These are phyloP conservation scores for Notolabrus celidotus DNA, from an alignment of 2,797 vertebrate genomes.

Conservation along the genomic window DNA sequence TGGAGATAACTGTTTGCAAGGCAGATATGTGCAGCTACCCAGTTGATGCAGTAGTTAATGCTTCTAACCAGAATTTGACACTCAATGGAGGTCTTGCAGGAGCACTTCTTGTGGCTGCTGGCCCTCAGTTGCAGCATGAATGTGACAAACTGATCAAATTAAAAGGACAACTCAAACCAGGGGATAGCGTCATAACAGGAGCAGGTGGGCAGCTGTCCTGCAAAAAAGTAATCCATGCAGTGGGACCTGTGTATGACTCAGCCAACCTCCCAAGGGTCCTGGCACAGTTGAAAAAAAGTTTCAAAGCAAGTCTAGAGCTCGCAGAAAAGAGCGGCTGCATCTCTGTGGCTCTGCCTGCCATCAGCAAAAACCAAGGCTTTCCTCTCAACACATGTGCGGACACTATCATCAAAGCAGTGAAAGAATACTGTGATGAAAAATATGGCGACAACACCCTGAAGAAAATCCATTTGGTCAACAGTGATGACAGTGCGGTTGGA, in stretches of 20 bases:
- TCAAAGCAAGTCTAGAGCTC: conserved; percentile 80
- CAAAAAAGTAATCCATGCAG: conserved; percentile 86
- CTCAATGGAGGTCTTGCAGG: conserved; percentile 78
- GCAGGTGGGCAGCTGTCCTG: conserved; percentile 86
- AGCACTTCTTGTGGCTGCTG: conserved; percentile 83
- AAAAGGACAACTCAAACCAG: conserved; percentile 58
- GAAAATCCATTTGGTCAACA: conserved; percentile 86
- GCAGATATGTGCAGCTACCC: conserved; percentile 84
- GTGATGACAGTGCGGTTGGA: conserved; percentile 55
- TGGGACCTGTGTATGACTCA: conserved; percentile 82
- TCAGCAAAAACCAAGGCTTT: conserved; percentile 85
- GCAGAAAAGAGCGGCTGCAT: conserved; percentile 70
- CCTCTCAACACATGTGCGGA: conserved; percentile 77
- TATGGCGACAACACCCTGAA: conserved; percentile 66
- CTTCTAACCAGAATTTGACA: conserved; percentile 76
- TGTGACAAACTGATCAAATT: conserved; percentile 74
- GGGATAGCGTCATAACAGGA: conserved; percentile 71
- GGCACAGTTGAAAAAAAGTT: conserved; percentile 71
- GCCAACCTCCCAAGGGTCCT: not conserved
- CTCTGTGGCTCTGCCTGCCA: conserved; percentile 89
- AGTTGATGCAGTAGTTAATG: conserved; percentile 86
- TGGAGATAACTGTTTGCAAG: conserved; percentile 81
- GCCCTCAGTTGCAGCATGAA: conserved; percentile 84
- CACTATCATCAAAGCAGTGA: conserved; percentile 83
- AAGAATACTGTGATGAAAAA: conserved; percentile 76